phyloP scores from a whole-genome alignment of 37 sponge, comb jelly and placozoan species.

The Dysidea cf. avara region DNA sequence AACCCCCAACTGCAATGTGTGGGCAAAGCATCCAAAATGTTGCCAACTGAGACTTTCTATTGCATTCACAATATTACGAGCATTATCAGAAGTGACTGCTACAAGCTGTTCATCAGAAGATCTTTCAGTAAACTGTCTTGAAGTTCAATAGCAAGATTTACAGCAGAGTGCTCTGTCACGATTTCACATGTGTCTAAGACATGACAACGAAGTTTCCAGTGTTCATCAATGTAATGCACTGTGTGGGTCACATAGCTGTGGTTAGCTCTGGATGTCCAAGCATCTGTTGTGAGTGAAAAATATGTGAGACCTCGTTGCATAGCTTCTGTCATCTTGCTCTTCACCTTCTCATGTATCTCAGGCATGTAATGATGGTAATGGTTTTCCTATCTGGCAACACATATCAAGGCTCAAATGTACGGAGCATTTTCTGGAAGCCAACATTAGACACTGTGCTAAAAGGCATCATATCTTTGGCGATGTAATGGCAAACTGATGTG shows the following conservation, averaged over 20 bases:
- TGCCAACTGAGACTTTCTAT: too few relatives aligned
- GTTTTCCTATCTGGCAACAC: constrained; percentile 17
- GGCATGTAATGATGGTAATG: constrained; percentile 10
- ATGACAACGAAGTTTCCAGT: constrained; percentile 3
- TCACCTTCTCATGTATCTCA: constrained; percentile 13
- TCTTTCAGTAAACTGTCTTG: not conserved
- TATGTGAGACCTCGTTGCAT: not conserved
- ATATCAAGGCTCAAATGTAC: constrained; percentile 26
- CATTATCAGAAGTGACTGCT: too few relatives aligned
- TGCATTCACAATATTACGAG: too few relatives aligned
- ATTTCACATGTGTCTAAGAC: constrained; percentile 25
- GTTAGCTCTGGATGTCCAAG: constrained; percentile 35
- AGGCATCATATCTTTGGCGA: too few relatives aligned
- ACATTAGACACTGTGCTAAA: too few relatives aligned
- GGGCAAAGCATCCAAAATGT: too few relatives aligned
- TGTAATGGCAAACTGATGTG: too few relatives aligned
- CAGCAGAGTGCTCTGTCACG: constrained; percentile 29
- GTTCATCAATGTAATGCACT: constrained; percentile 10
- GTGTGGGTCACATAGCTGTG: constrained; percentile 33
- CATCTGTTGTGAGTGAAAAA: constrained; percentile 27
- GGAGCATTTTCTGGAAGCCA: constrained; percentile 35
- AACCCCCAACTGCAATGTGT: too few relatives aligned
- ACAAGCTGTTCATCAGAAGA: not conserved
- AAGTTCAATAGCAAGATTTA: constrained; percentile 16
- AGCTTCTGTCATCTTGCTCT: not conserved